phyloP scores from a whole-genome alignment of 2,797 vertebrate genomes.

The Pseudochromis fuscus region DNA sequence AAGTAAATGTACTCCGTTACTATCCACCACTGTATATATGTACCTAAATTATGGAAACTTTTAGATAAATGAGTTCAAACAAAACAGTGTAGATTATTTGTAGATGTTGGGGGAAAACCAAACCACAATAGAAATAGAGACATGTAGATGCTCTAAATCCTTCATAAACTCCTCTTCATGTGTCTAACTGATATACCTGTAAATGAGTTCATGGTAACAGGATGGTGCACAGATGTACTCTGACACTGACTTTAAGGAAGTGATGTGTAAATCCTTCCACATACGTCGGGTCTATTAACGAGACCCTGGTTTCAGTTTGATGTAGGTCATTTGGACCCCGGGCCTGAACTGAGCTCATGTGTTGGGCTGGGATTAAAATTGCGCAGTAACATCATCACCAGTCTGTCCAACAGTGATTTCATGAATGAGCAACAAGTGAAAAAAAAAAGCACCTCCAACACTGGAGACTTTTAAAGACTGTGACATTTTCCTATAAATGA shows the following conservation, averaged over 20 bases:
- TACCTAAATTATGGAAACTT: too few relatives aligned
- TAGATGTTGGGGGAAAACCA: too few relatives aligned
- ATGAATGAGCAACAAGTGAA: constrained; percentile 28
- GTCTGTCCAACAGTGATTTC: constrained; percentile 60
- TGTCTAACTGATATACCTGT: too few relatives aligned
- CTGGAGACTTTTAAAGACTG: constrained; percentile 10
- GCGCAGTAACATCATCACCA: background rate
- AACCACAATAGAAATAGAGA: too few relatives aligned
- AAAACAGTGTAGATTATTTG: too few relatives aligned
- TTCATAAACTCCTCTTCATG: too few relatives aligned
- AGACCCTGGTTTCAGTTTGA: background rate
- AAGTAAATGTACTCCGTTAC: too few relatives aligned
- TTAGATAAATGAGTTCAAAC: too few relatives aligned
- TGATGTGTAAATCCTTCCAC: constrained; percentile 11
- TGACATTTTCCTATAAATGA: constrained; percentile 29
- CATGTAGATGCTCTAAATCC: too few relatives aligned
- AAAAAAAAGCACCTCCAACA: background rate
- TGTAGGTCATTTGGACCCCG: constrained; percentile 46
- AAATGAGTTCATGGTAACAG: too few relatives aligned
- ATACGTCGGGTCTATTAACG: constrained; percentile 13
- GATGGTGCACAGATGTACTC: background rate
- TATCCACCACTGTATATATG: too few relatives aligned
- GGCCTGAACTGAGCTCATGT: constrained; percentile 5
- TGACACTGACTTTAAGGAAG: background rate
- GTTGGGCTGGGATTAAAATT: constrained; percentile 49